Conservation (phyloP, 2,888 invertebrate species). For the Byasa hedistus region DNA sequence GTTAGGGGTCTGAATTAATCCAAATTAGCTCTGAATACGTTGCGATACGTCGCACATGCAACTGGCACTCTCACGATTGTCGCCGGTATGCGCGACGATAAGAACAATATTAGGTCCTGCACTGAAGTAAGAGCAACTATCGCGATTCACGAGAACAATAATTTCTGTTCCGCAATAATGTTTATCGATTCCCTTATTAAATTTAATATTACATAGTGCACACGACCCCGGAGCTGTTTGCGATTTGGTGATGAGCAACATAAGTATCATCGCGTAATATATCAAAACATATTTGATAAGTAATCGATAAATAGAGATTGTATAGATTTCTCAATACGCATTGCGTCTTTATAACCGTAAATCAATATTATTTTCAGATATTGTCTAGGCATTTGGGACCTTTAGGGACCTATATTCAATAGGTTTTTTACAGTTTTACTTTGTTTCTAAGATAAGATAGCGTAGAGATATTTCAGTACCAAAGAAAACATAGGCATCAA, state of each 20-base stretch:
- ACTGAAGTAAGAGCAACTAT: slow-evolving; percentile 66
- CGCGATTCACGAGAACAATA: slow-evolving; percentile 78
- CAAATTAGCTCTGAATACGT: slow-evolving; percentile 40
- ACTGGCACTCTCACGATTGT: slow-evolving; percentile 68
- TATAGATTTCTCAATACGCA: background rate
- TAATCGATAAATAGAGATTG: too few species aligned
- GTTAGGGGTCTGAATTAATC: slow-evolving; percentile 31
- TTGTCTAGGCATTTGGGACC: too few species aligned
- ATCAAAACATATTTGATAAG: background rate
- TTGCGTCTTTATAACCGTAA: too few species aligned
- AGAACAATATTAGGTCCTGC: slow-evolving; percentile 62
- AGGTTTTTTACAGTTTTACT: too few species aligned
- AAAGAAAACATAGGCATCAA: too few species aligned
- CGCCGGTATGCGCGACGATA: slow-evolving; percentile 57
- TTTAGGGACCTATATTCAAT: too few species aligned
- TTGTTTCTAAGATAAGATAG: too few species aligned
- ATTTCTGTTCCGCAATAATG: slow-evolving; percentile 68
- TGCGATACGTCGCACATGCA: slow-evolving; percentile 53
- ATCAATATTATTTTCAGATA: too few species aligned
- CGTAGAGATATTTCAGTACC: too few species aligned
- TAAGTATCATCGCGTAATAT: background rate
- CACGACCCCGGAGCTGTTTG: slow-evolving; percentile 32
- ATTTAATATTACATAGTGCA: slow-evolving; percentile 56
- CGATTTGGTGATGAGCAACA: background rate
- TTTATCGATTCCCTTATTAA: slow-evolving; percentile 76